phyloP scores from a whole-genome alignment of 2,113 vertebrate genomes.

The Trinectes maculatus region DNA sequence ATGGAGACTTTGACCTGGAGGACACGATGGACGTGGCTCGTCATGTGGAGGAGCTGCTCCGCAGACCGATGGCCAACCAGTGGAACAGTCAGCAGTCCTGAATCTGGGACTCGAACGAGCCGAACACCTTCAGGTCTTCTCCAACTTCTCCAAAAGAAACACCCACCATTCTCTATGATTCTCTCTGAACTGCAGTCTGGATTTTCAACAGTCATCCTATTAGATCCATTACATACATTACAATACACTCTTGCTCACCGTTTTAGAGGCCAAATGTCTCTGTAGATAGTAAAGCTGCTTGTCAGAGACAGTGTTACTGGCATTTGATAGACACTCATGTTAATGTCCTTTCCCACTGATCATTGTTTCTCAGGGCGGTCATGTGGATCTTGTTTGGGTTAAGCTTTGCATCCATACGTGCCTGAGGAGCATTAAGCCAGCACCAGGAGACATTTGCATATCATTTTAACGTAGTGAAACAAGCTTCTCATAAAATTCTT shows the following conservation, averaged over 20 bases:
- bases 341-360: constrained; percentile 5
- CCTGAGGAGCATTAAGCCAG: neutral
- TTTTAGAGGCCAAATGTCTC: constrained; percentile 1
- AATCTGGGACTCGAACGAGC: constrained; percentile 84
- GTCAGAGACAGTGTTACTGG: constrained; percentile 8
- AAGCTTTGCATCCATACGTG: constrained; percentile 2
- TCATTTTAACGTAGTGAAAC: neutral
- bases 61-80: constrained; percentile 90
- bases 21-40: constrained; percentile 95
- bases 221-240: constrained; percentile 5
- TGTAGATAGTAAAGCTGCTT: neutral
- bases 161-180: neutral
- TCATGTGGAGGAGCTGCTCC: constrained; percentile 93
- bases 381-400: neutral
- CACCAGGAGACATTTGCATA: constrained; percentile 1
- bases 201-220: neutral
- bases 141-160: neutral
- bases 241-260: neutral
- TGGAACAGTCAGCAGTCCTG: constrained; percentile 93
- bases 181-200: constrained; percentile 1
- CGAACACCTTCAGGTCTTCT: constrained; percentile 22
- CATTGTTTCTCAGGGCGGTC: constrained; percentile 20
- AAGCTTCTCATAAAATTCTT: neutral
- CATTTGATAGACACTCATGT: neutral
- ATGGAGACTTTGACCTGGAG: constrained; percentile 93